A percentile compares a stretch with the other conserved stretches of the same genome.
These are phyloP conservation scores for Calypte anna DNA, from an alignment of 2,113 vertebrate species.

Conservation along the genomic window DNA sequence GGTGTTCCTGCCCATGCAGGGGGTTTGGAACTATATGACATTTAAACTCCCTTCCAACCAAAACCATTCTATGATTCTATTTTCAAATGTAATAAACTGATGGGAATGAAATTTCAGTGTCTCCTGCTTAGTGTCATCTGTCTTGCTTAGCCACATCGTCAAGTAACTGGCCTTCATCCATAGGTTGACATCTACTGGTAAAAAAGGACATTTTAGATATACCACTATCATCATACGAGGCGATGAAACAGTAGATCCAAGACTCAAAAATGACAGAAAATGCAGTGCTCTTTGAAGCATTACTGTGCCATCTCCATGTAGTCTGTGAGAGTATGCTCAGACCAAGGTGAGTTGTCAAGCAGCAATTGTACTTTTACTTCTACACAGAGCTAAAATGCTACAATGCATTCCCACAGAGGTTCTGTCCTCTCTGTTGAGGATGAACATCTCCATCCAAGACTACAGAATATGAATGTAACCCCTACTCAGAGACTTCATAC, in stretches of 20 bases:
- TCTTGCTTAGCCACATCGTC: background rate
- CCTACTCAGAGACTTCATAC: background rate
- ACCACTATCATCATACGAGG: background rate
- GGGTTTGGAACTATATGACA: too few relatives aligned
- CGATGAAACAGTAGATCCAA: background rate
- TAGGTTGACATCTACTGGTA: background rate
- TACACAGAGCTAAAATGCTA: background rate
- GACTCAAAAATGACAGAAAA: background rate
- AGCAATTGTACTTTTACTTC: background rate
- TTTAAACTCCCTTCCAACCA: too few relatives aligned
- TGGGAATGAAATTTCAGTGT: background rate
- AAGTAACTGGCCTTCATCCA: background rate
- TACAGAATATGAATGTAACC: background rate
- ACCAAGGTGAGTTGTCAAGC: background rate
- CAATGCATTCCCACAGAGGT: background rate
- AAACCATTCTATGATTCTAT: background rate
- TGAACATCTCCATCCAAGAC: background rate
- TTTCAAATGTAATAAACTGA: background rate
- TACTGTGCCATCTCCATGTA: background rate
- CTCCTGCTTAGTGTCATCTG: background rate
- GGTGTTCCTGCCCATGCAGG: too few relatives aligned
- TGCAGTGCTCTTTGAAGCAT: background rate
- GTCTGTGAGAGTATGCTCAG: background rate
- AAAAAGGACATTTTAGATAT: background rate
- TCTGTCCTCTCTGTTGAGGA: background rate